A percentile compares a stretch with the other conserved stretches of the same genome.
phyloP scores from a whole-genome alignment of 2,113 vertebrate genomes.

The Deroptyus accipitrinus region DNA sequence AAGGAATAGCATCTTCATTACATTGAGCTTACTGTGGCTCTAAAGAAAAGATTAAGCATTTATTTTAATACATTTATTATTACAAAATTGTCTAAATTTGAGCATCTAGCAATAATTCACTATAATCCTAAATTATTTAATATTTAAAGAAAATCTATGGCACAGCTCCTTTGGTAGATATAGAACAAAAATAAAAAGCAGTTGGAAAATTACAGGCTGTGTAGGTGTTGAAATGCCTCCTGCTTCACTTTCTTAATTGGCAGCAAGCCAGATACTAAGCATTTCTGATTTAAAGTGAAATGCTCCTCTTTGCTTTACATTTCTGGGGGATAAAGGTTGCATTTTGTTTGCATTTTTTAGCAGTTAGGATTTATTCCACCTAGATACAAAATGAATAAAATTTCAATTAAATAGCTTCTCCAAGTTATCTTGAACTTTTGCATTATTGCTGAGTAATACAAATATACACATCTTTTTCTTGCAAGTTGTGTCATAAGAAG shows the following conservation, averaged over 20 bases:
- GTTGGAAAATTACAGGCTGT: slow-evolving; percentile 69
- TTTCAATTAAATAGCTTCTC: neutral
- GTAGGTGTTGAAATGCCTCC: slow-evolving; percentile 67
- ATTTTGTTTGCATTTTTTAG: neutral
- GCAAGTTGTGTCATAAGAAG: neutral
- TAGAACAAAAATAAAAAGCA: slow-evolving; percentile 31
- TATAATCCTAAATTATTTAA: neutral
- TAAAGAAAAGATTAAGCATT: neutral
- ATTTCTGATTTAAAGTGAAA: slow-evolving; percentile 49
- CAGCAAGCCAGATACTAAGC: slow-evolving; percentile 40
- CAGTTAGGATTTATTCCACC: neutral
- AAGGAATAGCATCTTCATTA: neutral
- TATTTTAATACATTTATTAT: slow-evolving; percentile 3
- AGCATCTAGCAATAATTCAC: neutral
- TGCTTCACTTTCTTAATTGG: slow-evolving; percentile 54
- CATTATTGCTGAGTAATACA: neutral
- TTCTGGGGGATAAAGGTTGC: neutral
- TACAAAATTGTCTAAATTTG: neutral
- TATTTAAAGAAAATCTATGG: slow-evolving; percentile 30
- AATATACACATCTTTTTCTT: neutral
- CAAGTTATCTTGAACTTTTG: neutral
- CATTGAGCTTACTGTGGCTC: neutral
- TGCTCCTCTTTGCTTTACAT: neutral
- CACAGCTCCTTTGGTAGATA: slow-evolving; percentile 25
- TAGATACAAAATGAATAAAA: neutral